Evolutionary conservation across 2,888 invertebrate genomes (phyloP), one percentile per base, ranked within the genome.

Genomic region (Timandra comae): DNA sequence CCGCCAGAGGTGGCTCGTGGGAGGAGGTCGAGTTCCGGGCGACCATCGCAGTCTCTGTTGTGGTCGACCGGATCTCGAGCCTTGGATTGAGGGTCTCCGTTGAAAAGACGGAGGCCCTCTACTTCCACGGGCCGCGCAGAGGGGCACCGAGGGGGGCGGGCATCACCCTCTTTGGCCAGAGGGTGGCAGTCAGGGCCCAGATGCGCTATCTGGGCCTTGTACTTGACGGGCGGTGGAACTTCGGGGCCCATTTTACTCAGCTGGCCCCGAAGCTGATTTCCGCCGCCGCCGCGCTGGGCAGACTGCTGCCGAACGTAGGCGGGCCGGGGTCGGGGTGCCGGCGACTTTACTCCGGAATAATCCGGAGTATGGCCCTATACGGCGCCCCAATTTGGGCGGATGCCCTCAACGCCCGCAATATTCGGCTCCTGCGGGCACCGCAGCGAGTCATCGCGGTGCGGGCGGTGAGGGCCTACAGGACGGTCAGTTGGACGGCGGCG

Each of bases 181-280:
- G 13, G 33, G 9, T 9, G 5, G n/a, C 4, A 33, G 11, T 23
- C 27, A 9, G 8, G 24, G 4, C 37, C 2, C 10, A 29, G 1
- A 24, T 39, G n/a, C 29, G 38, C 8, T 37, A 43, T 4, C 33
- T 46, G 11, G 44, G 44, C 1, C 38, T 46, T 3, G 6, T 31
- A 0, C n/a, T n/a, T n/a, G n/a, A 46, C 8, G 24, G 34, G 10
- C 7, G 30, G 1, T 42, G 38, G 41, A n/a, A n/a, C n/a, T n/a
- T n/a, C n/a, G n/a, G n/a, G n/a, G n/a, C n/a, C n/a, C n/a, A n/a
- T 43, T 45, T n/a, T 2, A 6, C 1, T 12, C 9, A 7, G 37
- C 6, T 9, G 2, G n/a, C n/a, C n/a, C n/a, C n/a, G n/a, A n/a
- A n/a, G n/a, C n/a, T n/a, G n/a, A 6, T 20, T 13, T 8, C 7